Percentiles rank a stretch among this genome's conserved stretches.
Conservation (phyloP, 2,113 vertebrate genomes). For the Gambusia affinis region DNA sequence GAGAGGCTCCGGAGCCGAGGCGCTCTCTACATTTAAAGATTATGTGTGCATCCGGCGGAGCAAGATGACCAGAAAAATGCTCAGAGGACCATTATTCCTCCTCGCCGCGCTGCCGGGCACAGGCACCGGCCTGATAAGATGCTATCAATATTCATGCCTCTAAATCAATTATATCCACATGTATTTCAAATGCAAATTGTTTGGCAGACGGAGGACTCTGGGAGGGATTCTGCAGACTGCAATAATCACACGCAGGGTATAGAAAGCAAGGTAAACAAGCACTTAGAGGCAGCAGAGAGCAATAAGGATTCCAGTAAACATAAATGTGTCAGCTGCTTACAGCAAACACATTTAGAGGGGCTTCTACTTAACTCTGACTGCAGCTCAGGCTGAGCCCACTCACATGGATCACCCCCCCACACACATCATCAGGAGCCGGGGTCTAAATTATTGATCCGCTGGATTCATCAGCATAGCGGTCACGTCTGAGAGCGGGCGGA, state of each 20-base stretch:
- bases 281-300: constrained; percentile 54
- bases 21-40: constrained; percentile 67
- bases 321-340: constrained; percentile 67
- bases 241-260: constrained; percentile 46
- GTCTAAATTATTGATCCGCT: constrained; percentile 99
- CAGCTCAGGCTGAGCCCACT: constrained; percentile 71
- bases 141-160: constrained; percentile 71
- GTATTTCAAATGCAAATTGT: constrained; percentile 70
- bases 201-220: constrained; percentile 41
- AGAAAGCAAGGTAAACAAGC: constrained; percentile 60
- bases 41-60: constrained; percentile 66
- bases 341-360: constrained; percentile 41
- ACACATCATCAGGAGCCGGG: constrained; percentile 84
- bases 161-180: constrained; percentile 68
- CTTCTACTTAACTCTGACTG: constrained; percentile 48
- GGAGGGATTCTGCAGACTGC: constrained; percentile 58
- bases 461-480: constrained; percentile 96
- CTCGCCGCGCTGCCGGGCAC: constrained; percentile 56
- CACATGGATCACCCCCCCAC: constrained; percentile 86
- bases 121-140: constrained; percentile 60
- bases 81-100: constrained; percentile 62
- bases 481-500: constrained; percentile 85
- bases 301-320: constrained; percentile 66
- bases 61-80: constrained; percentile 69
- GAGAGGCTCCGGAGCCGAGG: constrained; percentile 59